A percentile compares a stretch with the other conserved stretches of the same genome.
These are phyloP conservation scores for Chymomyza amoena DNA, from an alignment of 2,888 invertebrate genomes.

Conservation along the genomic window DNA sequence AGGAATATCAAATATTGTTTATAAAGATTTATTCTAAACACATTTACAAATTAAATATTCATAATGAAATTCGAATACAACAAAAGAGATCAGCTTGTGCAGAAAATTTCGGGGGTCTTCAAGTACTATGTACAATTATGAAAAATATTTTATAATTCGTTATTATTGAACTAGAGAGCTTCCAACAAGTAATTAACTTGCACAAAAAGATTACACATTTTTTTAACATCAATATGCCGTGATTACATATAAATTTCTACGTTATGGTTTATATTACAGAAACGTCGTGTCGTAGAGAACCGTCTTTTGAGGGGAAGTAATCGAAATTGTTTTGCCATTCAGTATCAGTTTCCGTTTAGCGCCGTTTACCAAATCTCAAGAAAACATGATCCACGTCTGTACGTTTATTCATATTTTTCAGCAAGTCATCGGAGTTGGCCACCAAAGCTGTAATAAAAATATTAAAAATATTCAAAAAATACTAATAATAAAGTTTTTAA, in stretches of 20 bases:
- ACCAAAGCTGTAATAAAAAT: conserved; percentile 66
- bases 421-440: conserved; percentile 75
- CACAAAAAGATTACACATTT: conserved; percentile 30
- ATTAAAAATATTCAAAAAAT: conserved; percentile 4
- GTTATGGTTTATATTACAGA: not conserved
- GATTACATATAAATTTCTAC: not conserved
- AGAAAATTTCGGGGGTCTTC: conserved; percentile 54
- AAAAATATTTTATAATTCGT: conserved; percentile 31
- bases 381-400: conserved; percentile 95
- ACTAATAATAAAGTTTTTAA: too few relatives aligned
- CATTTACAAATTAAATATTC: not conserved
- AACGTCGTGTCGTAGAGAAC: conserved; percentile 12
- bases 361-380: conserved; percentile 91
- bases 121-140: conserved; percentile 26
- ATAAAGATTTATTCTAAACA: not conserved
- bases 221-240: conserved; percentile 2
- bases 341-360: conserved; percentile 78
- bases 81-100: conserved; percentile 34
- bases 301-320: not conserved
- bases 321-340: not conserved
- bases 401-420: conserved; percentile 85
- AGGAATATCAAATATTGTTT: not conserved
- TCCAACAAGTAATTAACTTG: conserved; percentile 46
- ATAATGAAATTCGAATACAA: not conserved
- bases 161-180: conserved; percentile 65